These are phyloP conservation scores for Incurvaria masculella DNA, from an alignment of 2,888 invertebrate species.

Conservation along the genomic window DNA sequence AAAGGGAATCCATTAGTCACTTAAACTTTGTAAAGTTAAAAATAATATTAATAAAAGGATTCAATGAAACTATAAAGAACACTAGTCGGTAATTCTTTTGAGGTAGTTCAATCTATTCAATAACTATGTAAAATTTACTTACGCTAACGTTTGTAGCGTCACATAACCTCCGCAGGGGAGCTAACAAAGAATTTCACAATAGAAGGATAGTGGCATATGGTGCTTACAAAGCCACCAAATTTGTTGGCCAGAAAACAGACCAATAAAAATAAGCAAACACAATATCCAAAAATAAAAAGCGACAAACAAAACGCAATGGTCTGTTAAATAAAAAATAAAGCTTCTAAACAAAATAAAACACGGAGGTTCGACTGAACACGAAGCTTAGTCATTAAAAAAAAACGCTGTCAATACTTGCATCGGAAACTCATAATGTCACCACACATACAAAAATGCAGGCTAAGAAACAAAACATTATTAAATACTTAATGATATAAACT, in stretches of 20 bases:
- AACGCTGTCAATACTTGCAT: too few relatives aligned
- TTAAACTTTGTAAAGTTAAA: slow-evolving; percentile 22
- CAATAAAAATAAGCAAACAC: slow-evolving; percentile 4
- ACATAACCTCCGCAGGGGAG: slow-evolving; percentile 10
- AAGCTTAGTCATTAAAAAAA: too few relatives aligned
- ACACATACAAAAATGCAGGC: too few relatives aligned
- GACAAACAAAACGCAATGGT: not conserved
- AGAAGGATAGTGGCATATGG: slow-evolving; percentile 2
- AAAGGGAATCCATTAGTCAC: slow-evolving; percentile 13
- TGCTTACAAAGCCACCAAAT: slow-evolving; percentile 5
- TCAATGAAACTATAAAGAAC: slow-evolving; percentile 44
- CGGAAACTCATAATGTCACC: too few relatives aligned
- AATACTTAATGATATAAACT: too few relatives aligned
- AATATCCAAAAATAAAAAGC: not conserved
- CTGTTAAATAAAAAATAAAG: too few relatives aligned
- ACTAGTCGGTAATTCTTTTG: slow-evolving; percentile 54
- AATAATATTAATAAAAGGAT: slow-evolving; percentile 24
- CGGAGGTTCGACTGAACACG: too few relatives aligned
- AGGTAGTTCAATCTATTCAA: slow-evolving; percentile 41
- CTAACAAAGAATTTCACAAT: slow-evolving; percentile 3
- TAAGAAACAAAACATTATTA: too few relatives aligned
- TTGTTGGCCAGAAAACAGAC: slow-evolving; percentile 6
- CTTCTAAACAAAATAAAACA: too few relatives aligned
- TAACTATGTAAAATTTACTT: slow-evolving; percentile 31
- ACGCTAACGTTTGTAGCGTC: slow-evolving; percentile 22